These are phyloP conservation scores for Helicoverpa assulta DNA, from an alignment of 2,888 invertebrate species.

Conservation along the genomic window DNA sequence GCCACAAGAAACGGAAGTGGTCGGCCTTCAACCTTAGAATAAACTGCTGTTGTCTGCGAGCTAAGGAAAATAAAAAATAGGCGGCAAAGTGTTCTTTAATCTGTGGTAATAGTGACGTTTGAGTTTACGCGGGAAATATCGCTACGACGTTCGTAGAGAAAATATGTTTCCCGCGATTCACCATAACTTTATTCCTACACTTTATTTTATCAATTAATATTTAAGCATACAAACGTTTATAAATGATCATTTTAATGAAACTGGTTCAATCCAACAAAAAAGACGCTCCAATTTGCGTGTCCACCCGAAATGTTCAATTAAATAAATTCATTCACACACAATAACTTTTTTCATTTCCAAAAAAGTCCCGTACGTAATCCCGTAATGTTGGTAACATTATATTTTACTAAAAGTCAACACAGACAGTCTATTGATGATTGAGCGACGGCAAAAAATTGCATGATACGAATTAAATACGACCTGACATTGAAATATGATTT, in stretches of 20 bases:
- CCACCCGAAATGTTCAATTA: constrained; percentile 14
- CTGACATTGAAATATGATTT: constrained; percentile 55
- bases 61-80: constrained; percentile 38
- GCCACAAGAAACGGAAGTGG: constrained; percentile 60
- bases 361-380: constrained; percentile 65
- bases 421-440: constrained; percentile 37
- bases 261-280: neutral
- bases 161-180: neutral
- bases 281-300: constrained; percentile 23
- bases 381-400: constrained; percentile 63
- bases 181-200: too few relatives aligned
- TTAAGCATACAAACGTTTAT: too few relatives aligned
- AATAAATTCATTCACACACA: constrained; percentile 25
- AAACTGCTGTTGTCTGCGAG: constrained; percentile 28
- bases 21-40: constrained; percentile 68
- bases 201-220: too few relatives aligned
- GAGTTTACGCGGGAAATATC: constrained; percentile 22
- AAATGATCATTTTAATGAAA: neutral
- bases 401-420: constrained; percentile 43
- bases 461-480: constrained; percentile 8
- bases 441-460: constrained; percentile 53
- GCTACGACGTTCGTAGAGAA: neutral
- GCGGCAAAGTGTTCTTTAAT: constrained; percentile 22
- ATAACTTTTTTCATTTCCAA: constrained; percentile 28
- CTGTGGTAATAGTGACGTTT: constrained; percentile 41